phyloP scores from a whole-genome alignment of 2,113 vertebrate species.

The Lepus europaeus region DNA sequence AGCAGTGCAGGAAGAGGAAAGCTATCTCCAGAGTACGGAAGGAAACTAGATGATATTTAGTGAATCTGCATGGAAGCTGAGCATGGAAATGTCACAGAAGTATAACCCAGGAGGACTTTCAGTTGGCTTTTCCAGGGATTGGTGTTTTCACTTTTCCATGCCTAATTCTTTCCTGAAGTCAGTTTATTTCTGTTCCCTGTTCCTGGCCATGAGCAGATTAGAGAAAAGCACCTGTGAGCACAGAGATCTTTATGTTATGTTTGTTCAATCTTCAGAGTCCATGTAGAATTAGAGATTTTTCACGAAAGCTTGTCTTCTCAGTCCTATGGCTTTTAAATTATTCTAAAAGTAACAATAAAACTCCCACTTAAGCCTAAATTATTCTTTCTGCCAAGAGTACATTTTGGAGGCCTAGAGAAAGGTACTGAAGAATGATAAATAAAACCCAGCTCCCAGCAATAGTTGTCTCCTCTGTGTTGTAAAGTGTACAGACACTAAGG shows the following conservation, averaged over 20 bases:
- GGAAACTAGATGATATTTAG: neutral
- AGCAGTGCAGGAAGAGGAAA: neutral
- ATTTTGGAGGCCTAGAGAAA: neutral
- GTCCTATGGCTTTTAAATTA: slow-evolving; percentile 51
- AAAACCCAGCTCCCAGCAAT: neutral
- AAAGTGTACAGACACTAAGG: neutral
- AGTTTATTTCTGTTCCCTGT: slow-evolving; percentile 34
- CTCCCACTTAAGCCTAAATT: neutral
- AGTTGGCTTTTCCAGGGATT: neutral
- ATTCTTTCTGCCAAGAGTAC: neutral
- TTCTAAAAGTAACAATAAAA: neutral
- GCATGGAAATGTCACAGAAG: neutral
- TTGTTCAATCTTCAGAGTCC: neutral
- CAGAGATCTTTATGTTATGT: neutral
- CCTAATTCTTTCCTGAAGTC: slow-evolving; percentile 28
- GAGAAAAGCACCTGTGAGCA: slow-evolving; percentile 5
- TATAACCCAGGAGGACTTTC: slow-evolving; percentile 8
- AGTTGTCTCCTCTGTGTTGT: neutral
- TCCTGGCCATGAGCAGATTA: neutral
- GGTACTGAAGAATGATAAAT: neutral
- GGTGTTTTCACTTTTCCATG: neutral
- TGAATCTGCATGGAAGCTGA: neutral
- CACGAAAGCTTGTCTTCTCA: slow-evolving; percentile 9
- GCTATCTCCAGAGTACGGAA: neutral
- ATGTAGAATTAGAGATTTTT: slow-evolving; percentile 4